Evolutionary conservation across 2,888 invertebrate species (phyloP), one percentile per base, ranked within the genome.

Genomic region (Drosophila longiperda): DNA sequence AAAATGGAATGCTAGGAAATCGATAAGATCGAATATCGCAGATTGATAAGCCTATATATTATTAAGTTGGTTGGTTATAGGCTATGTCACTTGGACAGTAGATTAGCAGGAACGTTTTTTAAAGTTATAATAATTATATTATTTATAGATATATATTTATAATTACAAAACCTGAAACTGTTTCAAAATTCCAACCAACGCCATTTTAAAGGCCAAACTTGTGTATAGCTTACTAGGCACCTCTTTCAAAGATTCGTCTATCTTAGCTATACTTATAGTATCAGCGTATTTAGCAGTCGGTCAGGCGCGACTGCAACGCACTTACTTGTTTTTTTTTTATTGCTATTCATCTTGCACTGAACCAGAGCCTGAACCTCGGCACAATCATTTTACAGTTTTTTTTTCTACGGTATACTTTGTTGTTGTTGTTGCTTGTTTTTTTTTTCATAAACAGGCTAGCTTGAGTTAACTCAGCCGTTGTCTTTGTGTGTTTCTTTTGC

Each of bases 351-450:
- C 23, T 9, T 36, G n/a, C 23, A 15, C 36, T n/a, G 20, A 50
- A 36, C 34, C 33, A n/a, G 60, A 23, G 38, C 15, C 20, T 50
- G 36, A 38, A 38, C 64, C 62, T 66, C 70, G 34, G 36, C 72
- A 70, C 80, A 79, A 82, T 83, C 80, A 83, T 75, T 80, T 66
- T 66, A 67, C 74, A 73, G 63, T 66, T 82, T 70, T 70, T 80
- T 36, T 6, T 45, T 4, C 11, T 11, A n/a, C n/a, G 32, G 33
- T 15, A 29, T 29, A 17, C 53, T 32, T 48, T 54, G 33, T 48
- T 62, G 38, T 20, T 33, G 8, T 40, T 32, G 38, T 17, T 40
- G 20, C 11, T 9, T 34, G 4, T 42, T 42, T 50, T 15, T 45
- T 17, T 50, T 59, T 48, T 36, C 52, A 66, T 64, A 79, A 67